Evolutionary conservation across 2,888 invertebrate genomes (phyloP).

Genomic region (Clistopyga incitator): DNA sequence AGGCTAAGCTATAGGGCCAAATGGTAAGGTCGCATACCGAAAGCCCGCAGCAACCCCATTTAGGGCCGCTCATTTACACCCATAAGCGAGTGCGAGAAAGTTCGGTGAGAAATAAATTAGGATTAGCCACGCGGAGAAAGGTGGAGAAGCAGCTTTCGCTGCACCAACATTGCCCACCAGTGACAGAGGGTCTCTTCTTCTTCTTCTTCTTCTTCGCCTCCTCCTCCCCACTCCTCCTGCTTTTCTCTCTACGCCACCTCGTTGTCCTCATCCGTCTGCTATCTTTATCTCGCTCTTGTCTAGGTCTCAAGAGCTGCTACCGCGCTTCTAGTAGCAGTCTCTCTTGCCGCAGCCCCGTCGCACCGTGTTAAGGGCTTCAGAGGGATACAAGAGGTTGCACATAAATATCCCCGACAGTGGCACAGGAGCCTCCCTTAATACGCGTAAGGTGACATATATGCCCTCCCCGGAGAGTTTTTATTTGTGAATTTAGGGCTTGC

Average conservation of each 20-base stretch:
- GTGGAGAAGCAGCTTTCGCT: slow-evolving; percentile 46
- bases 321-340: background rate
- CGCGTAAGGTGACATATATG: slow-evolving; percentile 68
- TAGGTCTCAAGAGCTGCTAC: slow-evolving; percentile 57
- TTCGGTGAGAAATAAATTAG: slow-evolving; percentile 67
- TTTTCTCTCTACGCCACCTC: background rate
- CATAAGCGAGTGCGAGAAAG: slow-evolving; percentile 67
- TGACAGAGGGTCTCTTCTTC: slow-evolving; percentile 63
- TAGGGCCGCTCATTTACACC: slow-evolving; percentile 67
- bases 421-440: slow-evolving; percentile 63
- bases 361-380: slow-evolving; percentile 34
- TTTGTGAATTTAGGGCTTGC: slow-evolving; percentile 65
- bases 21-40: slow-evolving; percentile 66
- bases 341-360: background rate
- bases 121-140: slow-evolving; percentile 58
- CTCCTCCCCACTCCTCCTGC: slow-evolving; percentile 12
- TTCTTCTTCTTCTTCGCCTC: slow-evolving; percentile 42
- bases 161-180: slow-evolving; percentile 61
- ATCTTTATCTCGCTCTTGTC: slow-evolving; percentile 42
- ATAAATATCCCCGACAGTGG: slow-evolving; percentile 64
- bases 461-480: slow-evolving; percentile 65
- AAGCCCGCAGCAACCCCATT: slow-evolving; percentile 67
- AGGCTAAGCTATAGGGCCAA: slow-evolving; percentile 28
- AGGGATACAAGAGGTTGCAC: slow-evolving; percentile 53
- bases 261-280: slow-evolving; percentile 31